Conservation (phyloP, 2,113 vertebrate genomes). For the Phyllostomus discolor region DNA sequence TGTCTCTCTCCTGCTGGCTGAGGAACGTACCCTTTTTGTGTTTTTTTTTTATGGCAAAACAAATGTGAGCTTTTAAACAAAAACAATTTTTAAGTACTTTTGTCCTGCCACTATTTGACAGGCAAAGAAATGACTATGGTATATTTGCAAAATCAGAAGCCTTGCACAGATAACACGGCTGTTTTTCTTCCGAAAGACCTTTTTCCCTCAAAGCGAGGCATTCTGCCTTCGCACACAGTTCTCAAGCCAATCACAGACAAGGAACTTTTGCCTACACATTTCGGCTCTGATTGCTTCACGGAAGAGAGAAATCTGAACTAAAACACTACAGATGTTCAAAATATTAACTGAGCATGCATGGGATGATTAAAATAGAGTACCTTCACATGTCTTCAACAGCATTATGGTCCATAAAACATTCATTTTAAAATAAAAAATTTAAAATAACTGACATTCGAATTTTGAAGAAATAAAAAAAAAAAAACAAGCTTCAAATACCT, state of each 20-base stretch:
- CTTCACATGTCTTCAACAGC: neutral
- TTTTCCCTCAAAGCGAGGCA: neutral
- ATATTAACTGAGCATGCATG: neutral
- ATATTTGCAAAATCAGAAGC: neutral
- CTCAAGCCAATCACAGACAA: neutral
- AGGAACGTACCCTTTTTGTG: neutral
- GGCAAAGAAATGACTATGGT: neutral
- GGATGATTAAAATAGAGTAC: neutral
- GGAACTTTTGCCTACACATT: neutral
- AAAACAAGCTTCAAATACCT: neutral
- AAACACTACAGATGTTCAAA: neutral
- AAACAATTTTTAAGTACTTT: neutral
- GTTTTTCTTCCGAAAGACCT: neutral
- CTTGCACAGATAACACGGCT: neutral
- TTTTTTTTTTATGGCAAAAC: neutral
- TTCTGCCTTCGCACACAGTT: neutral
- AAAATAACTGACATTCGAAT: neutral
- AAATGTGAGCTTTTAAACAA: neutral
- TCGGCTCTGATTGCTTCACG: neutral
- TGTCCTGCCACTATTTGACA: neutral
- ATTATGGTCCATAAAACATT: neutral
- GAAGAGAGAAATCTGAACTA: neutral
- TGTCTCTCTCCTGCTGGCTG: neutral
- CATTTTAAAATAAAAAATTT: neutral
- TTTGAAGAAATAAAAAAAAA: neutral